These are phyloP conservation scores for Halichoeres trimaculatus DNA, from an alignment of 2,113 vertebrate genomes.

Conservation along the genomic window DNA sequence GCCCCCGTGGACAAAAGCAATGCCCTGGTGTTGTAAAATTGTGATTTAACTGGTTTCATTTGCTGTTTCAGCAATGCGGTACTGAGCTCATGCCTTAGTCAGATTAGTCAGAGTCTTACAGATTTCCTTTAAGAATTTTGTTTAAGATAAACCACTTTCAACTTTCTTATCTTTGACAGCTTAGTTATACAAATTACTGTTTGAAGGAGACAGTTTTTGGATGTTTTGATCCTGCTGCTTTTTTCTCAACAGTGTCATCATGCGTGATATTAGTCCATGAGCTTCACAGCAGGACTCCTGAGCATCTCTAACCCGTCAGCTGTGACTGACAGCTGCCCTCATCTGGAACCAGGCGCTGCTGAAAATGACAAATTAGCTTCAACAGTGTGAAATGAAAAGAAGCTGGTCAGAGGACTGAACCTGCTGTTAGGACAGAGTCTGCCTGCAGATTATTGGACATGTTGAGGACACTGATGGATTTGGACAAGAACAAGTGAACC, in stretches of 20 bases:
- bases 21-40: no score
- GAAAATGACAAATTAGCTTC: slow-evolving; percentile 18
- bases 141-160: no score
- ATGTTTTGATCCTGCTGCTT: slow-evolving; percentile 35
- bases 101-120: no score
- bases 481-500: not conserved
- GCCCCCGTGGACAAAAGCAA: no score
- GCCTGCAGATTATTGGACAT: slow-evolving; percentile 16
- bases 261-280: slow-evolving; percentile 73
- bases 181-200: no score
- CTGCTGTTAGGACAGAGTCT: slow-evolving; percentile 25
- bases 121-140: no score
- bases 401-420: slow-evolving; percentile 7
- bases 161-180: no score
- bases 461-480: slow-evolving; percentile 20
- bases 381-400: slow-evolving; percentile 13
- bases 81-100: no score
- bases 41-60: no score
- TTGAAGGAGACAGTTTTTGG: no score
- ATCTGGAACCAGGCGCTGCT: slow-evolving; percentile 49
- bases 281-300: slow-evolving; percentile 48
- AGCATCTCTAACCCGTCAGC: slow-evolving; percentile 44
- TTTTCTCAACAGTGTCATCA: slow-evolving; percentile 46
- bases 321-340: slow-evolving; percentile 62
- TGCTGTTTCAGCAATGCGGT: no score